Evolutionary conservation across 1,140 invertebrate genomes (phyloP).

Genomic region (Leptoteleia sp.): DNA sequence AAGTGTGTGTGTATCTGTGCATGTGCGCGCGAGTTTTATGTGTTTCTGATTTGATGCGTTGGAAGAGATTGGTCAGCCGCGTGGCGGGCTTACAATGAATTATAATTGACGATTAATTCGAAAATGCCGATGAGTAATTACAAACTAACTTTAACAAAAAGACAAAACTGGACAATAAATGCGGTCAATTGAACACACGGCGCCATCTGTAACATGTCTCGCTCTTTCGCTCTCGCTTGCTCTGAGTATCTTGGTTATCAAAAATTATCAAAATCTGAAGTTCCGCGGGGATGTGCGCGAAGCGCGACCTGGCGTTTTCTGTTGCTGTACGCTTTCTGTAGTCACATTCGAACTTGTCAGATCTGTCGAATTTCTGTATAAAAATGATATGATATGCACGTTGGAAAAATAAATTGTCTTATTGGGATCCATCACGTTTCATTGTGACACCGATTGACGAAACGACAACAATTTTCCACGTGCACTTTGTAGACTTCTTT

Average conservation of each 20-base stretch:
- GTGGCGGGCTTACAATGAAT: constrained; percentile 32
- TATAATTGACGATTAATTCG: constrained; percentile 40
- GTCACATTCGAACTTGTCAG: constrained; percentile 47
- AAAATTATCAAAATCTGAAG: constrained; percentile 51
- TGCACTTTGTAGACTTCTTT: not conserved
- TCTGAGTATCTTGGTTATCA: constrained; percentile 34
- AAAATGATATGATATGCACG: constrained; percentile 82
- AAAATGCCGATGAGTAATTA: too few relatives aligned
- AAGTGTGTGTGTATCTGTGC: constrained; percentile 1
- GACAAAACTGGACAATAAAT: constrained; percentile 38
- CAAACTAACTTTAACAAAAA: constrained; percentile 28
- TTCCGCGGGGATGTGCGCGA: constrained; percentile 31
- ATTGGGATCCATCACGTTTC: constrained; percentile 65
- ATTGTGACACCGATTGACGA: not conserved
- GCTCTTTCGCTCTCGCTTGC: constrained; percentile 12
- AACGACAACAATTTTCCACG: not conserved
- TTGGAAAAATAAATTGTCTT: constrained; percentile 82
- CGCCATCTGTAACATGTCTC: constrained; percentile 44
- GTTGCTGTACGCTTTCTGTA: constrained; percentile 18
- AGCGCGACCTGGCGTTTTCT: constrained; percentile 16
- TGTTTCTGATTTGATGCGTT: constrained; percentile 36
- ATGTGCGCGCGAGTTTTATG: constrained; percentile 39
- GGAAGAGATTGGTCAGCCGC: constrained; percentile 48
- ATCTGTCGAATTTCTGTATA: constrained; percentile 77
- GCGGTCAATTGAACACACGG: constrained; percentile 51